phyloP scores from a whole-genome alignment of 2,797 vertebrate genomes.

The Sebastes glaucus region DNA sequence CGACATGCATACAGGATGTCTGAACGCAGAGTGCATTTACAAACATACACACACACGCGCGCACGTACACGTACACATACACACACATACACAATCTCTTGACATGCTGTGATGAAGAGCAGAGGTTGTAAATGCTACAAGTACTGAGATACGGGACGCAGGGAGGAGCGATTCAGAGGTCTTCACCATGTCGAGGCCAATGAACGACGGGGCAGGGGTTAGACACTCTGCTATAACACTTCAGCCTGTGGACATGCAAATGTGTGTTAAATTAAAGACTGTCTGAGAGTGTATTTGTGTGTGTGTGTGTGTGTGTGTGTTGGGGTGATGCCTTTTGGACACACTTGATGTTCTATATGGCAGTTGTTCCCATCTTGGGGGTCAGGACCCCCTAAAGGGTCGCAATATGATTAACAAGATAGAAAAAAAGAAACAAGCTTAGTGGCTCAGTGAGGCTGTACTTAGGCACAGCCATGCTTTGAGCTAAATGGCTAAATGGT shows the following conservation, averaged over 20 bases:
- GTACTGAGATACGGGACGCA: slow-evolving; percentile 39
- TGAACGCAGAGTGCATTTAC: slow-evolving; percentile 44
- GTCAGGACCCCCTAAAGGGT: neutral
- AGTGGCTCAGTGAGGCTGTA: neutral
- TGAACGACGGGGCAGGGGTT: slow-evolving; percentile 24
- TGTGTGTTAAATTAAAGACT: slow-evolving; percentile 9
- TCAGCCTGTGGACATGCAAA: slow-evolving; percentile 8
- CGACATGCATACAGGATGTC: slow-evolving; percentile 64
- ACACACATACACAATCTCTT: slow-evolving; percentile 10
- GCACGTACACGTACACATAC: neutral
- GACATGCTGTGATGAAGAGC: slow-evolving; percentile 70
- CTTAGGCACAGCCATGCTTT: neutral
- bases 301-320: neutral
- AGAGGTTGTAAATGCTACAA: slow-evolving; percentile 63
- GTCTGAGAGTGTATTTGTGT: slow-evolving; percentile 8
- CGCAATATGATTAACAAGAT: neutral
- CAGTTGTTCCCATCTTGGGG: neutral
- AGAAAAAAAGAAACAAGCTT: neutral
- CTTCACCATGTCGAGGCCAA: slow-evolving; percentile 42
- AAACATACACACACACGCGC: slow-evolving; percentile 8
- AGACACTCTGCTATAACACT: slow-evolving; percentile 10
- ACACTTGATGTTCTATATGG: neutral
- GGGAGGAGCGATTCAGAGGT: slow-evolving; percentile 47
- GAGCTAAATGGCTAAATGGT: neutral
- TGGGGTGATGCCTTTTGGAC: neutral